Base-by-base conservation (phyloP, 2,113 vertebrate genomes). In the Pampusana beccarii region DNA sequence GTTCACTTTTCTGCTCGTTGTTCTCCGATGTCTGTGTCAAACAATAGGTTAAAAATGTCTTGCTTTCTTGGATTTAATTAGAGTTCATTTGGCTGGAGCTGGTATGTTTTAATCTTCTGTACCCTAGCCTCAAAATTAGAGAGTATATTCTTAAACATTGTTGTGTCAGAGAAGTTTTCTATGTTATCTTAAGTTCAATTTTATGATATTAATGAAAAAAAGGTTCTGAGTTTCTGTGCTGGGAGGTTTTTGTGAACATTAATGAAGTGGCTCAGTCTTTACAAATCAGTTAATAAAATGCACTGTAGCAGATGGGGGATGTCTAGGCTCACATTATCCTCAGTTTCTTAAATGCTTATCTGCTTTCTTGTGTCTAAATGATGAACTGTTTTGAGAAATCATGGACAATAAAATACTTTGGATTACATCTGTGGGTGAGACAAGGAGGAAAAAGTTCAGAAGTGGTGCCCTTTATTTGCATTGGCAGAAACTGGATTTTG, bases 311-410 rank as follows among this genome's bases (percentile, higher is more conserved):
- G 92, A 96, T 97, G 95, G 94, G n/a, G 26, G 73, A 92, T 90
- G 86, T 95, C 92, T 92, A 69, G 67, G 88, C 66, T 92, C 91
- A 94, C 86, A 50, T 95, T 92, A 96, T 97, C 93, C 88, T 78
- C 67, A 54, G 73, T 95, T 93, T 95, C 90, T 87, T 94, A 93
- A 93, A 77, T 80, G 74, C 92, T 93, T 96, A 91, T 91, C 92
- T 91, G 34, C 94, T 91, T 93, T 82, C 80, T 61, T 95, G n/a
- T 67, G 62, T 87, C 80, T 86, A 83, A 93, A 83, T 83, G 57
- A 54, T 87, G 83, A 83, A 90, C 28, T 80, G 40, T 71, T 94
- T 92, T 66, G 56, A 91, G 73, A 93, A 92, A 86, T 86, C 46
- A 85, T 78, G 89, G 80, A 56, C 61, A 93, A 36, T 85, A 92